Conservation (phyloP, 2,113 vertebrate species). For the Morone chrysops region DNA sequence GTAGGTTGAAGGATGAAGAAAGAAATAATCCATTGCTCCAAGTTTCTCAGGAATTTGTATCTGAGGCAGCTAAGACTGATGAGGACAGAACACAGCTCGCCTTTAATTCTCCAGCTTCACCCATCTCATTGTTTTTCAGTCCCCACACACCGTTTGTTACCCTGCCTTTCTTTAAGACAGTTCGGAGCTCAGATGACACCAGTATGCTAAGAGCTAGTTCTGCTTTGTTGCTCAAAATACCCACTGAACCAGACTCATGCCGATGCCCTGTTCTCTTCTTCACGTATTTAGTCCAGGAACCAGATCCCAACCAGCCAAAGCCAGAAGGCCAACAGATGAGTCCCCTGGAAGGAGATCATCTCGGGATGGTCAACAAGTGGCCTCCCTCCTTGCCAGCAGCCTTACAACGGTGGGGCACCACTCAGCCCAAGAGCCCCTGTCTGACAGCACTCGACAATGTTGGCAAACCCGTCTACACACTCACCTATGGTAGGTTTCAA, state of each 20-base stretch:
- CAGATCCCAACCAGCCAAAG: conserved; percentile 95
- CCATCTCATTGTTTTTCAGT: conserved; percentile 30
- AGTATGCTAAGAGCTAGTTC: not conserved
- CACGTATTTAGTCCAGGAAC: conserved; percentile 88
- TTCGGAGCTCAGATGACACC: not conserved
- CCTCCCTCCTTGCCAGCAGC: conserved; percentile 89
- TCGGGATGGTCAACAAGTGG: conserved; percentile 86
- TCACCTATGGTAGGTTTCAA: conserved; percentile 90
- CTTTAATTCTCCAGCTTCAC: conserved; percentile 1
- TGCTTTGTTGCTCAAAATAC: not conserved
- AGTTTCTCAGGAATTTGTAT: conserved; percentile 20
- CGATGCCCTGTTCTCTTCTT: not conserved
- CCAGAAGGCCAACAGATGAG: conserved; percentile 90
- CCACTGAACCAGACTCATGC: not conserved
- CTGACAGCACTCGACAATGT: conserved; percentile 92
- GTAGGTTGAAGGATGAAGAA: not conserved
- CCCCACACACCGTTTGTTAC: not conserved
- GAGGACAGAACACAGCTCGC: conserved; percentile 10
- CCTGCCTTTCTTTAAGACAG: conserved; percentile 11
- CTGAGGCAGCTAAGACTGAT: conserved; percentile 25
- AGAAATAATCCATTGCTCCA: not conserved
- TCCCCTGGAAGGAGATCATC: conserved; percentile 88
- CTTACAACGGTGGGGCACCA: conserved; percentile 92
- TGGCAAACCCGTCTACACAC: conserved; percentile 91
- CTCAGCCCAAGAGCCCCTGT: conserved; percentile 92